Base-by-base conservation (phyloP, 2,888 invertebrate genomes). In the Lampropteryx suffumata region DNA sequence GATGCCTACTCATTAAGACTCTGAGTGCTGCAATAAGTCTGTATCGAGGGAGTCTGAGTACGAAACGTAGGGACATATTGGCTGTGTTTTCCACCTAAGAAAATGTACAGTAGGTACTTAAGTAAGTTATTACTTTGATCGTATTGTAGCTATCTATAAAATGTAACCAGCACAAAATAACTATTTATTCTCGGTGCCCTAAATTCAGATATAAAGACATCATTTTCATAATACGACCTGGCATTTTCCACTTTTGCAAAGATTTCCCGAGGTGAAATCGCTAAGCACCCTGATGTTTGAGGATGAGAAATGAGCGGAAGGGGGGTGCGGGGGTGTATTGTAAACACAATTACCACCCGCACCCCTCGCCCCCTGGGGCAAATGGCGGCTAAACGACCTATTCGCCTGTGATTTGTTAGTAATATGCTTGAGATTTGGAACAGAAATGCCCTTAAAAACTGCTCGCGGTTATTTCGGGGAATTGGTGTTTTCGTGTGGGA, bases 331-430 rank as follows among this genome's bases (percentile, higher is more conserved):
- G 78, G 78, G 59, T 75, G 69, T 84, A 84, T 82, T 83, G 65
- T 82, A 82, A 84, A 84, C 81, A 82, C 82, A 83, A 84, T 88
- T 87, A 88, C 87, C 82, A 67, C 79, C 79, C 72, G 62, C 63
- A 60, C 69, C 62, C 33, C 43, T 28, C 59, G 55, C 73, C 69
- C 77, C 73, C 68, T 60, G 65, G 71, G 76, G 82, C 85, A 84
- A 89, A 89, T 84, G 85, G 82, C 75, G 78, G 84, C 86, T 88
- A 87, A 89, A 89, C 89, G 89, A 87, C 84, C 88, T 82, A 87
- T 88, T 88, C 82, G 79, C 78, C 70, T 74, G 86, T 88, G 88
- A 88, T 89, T 89, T 89, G 89, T 89, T 86, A 84, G 85, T 88
- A 88, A 87, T 89, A 88, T 85, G 87, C 84, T 82, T 82, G 76